Base-by-base conservation (phyloP, 2,797 vertebrate genomes). In the Parauchenoglanis punctatus region DNA sequence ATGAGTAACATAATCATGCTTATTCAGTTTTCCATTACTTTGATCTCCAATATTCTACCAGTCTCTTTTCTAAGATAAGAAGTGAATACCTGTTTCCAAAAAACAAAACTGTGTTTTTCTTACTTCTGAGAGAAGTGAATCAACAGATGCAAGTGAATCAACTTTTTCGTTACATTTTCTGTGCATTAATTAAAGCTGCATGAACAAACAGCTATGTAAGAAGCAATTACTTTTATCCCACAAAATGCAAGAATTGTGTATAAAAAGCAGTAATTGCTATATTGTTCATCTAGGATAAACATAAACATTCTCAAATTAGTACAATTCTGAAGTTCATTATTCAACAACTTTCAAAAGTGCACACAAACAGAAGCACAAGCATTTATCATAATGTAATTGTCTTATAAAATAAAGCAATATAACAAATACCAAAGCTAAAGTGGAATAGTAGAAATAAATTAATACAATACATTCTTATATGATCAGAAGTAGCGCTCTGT, bases 191-290 rank as follows among this genome's bases (percentile, higher is more conserved):
- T 73, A 73, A 46, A 73, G 40, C 25, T 46, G 70, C 7, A 73
- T 25, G 40, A 73, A 12, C 40, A 73, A 20, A 46, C 70, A 25
- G 20, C 70, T 46, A 13, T 23, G 20, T 46, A 8, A 46, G 10
- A 25, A 46, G 40, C 20, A 73, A 76, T 52, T 28, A 52, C 12
- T 52, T 52, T n/a, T 52, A 52, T 52, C 46, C 12, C 12, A 76
- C 12, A n/a, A 52, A n/a, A n/a, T 49, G 12, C 1, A 17, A 70
- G 17, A 17, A 15, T 12, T 31, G 65, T 35, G 20, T 25, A 46
- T 46, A 77, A 77, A 31, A 77, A 77, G n/a, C 75, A 77, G 75
- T 77, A 77, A 77, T 56, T 77, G 49, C 15, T 56, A 8, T 56
- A 8, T 28, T 56, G n/a, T n/a, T 23, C 25, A 20, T 2, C 13